A percentile compares a stretch with the other conserved stretches of the same genome.
These are phyloP conservation scores for Psittacula echo DNA, from an alignment of 2,797 vertebrate species.

Conservation along the genomic window DNA sequence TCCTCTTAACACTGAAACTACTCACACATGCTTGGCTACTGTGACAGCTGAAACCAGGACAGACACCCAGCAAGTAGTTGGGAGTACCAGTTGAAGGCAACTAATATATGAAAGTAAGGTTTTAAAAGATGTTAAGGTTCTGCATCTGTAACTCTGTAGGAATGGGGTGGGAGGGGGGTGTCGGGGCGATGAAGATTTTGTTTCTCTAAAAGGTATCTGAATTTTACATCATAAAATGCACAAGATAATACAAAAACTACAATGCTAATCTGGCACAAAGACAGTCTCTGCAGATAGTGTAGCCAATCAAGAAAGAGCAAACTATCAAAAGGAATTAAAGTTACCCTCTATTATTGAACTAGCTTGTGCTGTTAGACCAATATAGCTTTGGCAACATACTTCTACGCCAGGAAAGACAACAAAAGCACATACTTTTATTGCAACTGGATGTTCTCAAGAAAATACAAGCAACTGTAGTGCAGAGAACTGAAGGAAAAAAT, in stretches of 20 bases:
- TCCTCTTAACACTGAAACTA: not conserved
- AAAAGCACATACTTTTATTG: not conserved
- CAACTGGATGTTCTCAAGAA: not conserved
- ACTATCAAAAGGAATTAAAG: constrained; percentile 20
- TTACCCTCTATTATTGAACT: not conserved
- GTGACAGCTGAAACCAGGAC: not conserved
- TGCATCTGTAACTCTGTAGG: not conserved
- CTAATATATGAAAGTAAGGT: not conserved
- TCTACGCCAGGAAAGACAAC: not conserved
- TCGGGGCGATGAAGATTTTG: not conserved
- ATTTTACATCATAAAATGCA: not conserved
- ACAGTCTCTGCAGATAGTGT: not conserved
- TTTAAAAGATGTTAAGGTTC: not conserved
- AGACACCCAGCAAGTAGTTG: not conserved
- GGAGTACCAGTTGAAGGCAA: not conserved
- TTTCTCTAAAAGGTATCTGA: not conserved
- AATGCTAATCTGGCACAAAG: not conserved
- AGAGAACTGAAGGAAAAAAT: not conserved
- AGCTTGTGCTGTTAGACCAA: not conserved
- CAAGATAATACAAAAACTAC: not conserved
- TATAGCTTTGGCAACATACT: not conserved
- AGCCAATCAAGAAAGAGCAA: constrained; percentile 3
- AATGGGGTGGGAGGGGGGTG: not conserved
- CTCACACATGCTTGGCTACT: not conserved
- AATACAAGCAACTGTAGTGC: not conserved